These are phyloP conservation scores for Neosilurus mollespiculum DNA, from an alignment of 2,797 vertebrate species.

Conservation along the genomic window DNA sequence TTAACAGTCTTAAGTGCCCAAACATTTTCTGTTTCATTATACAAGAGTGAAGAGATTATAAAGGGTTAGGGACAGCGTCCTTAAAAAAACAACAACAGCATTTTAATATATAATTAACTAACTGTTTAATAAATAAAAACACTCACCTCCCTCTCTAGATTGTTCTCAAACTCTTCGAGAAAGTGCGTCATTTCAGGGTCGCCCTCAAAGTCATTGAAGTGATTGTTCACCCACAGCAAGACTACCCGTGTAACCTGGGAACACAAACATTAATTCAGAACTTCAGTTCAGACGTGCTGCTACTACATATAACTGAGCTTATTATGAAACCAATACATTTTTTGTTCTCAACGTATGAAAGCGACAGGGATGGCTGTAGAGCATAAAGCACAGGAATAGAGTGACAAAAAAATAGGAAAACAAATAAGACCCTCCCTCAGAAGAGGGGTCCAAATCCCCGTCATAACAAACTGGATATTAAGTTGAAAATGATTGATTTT, in stretches of 20 bases:
- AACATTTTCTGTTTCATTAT: slow-evolving; percentile 88
- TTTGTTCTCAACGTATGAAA: neutral
- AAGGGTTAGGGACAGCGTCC: neutral
- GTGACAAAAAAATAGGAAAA: too few species aligned
- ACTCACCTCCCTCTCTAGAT: slow-evolving; percentile 95
- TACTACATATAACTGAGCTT: neutral
- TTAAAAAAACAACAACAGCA: neutral
- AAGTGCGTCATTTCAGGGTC: slow-evolving; percentile 95
- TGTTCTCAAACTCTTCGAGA: slow-evolving; percentile 98
- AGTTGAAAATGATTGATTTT: too few species aligned
- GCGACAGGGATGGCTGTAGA: too few species aligned
- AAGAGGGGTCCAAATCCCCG: too few species aligned
- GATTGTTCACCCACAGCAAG: slow-evolving; percentile 99
- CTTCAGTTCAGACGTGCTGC: neutral
- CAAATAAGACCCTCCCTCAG: too few species aligned
- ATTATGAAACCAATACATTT: neutral
- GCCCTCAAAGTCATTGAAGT: slow-evolving; percentile 99
- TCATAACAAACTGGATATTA: too few species aligned
- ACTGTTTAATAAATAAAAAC: accelerated
- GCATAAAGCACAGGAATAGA: too few species aligned
- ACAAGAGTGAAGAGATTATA: slow-evolving; percentile 12
- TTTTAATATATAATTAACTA: too few species aligned
- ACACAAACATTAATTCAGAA: slow-evolving; percentile 28
- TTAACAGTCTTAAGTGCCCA: slow-evolving; percentile 96
- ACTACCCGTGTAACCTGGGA: slow-evolving; percentile 98